Percentiles rank a stretch among this genome's conserved stretches.
phyloP scores from a whole-genome alignment of 2,888 invertebrate species.

The Drosophila planitibia region DNA sequence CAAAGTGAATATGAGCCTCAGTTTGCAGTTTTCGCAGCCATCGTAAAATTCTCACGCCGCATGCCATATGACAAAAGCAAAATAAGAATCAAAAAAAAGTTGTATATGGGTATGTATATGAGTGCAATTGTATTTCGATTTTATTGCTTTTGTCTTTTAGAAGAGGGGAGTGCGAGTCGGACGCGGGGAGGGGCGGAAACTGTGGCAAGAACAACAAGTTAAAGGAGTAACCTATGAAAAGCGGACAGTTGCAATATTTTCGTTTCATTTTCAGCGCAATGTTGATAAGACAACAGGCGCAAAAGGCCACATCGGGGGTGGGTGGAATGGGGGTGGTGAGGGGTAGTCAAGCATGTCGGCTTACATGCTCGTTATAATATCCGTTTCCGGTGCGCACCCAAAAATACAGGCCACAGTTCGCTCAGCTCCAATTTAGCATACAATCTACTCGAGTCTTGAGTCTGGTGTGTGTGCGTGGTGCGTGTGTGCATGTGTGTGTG shows the following conservation, averaged over 20 bases:
- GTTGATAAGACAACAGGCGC: conserved; percentile 70
- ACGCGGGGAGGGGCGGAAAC: background rate
- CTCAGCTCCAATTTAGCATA: conserved; percentile 57
- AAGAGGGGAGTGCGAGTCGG: conserved; percentile 1
- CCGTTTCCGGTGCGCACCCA: conserved; percentile 56
- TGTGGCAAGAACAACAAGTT: conserved; percentile 22
- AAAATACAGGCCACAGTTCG: conserved; percentile 46
- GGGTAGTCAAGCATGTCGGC: conserved; percentile 32
- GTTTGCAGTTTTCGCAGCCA: conserved; percentile 56
- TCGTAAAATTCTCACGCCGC: conserved; percentile 65
- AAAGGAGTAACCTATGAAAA: conserved; percentile 40
- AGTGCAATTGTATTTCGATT: conserved; percentile 78
- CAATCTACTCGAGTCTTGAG: conserved; percentile 35
- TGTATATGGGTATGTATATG: conserved; percentile 4
- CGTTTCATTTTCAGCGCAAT: conserved; percentile 71
- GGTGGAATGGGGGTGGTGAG: background rate
- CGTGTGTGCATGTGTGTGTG: conserved; percentile 5
- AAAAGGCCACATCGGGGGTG: background rate
- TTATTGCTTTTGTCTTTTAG: conserved; percentile 76
- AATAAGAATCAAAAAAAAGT: conserved; percentile 8
- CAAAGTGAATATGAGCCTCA: conserved; percentile 61
- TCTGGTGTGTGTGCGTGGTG: background rate
- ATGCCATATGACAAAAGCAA: conserved; percentile 35
- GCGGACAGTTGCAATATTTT: conserved; percentile 76
- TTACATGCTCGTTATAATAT: conserved; percentile 67